Evolutionary conservation across 1,140 invertebrate genomes (phyloP).

Genomic region (Temnothorax curvispinosus): DNA sequence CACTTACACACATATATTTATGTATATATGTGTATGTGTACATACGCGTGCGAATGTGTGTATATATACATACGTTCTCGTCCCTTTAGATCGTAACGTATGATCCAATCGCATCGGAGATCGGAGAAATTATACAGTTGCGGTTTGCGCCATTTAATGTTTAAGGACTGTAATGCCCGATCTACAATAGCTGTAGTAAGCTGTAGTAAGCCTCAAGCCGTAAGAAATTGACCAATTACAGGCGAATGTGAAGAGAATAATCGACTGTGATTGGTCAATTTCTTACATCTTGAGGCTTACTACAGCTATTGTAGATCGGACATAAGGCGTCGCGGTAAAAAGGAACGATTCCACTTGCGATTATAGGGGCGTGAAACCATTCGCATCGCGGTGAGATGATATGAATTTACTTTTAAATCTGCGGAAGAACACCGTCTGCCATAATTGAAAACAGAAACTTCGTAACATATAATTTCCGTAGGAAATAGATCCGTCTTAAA

Average conservation of each 20-base stretch:
- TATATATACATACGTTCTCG: background rate
- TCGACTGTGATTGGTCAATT: too few relatives aligned
- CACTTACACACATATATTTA: background rate
- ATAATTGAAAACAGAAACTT: slow-evolving; percentile 2
- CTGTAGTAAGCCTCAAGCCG: too few relatives aligned
- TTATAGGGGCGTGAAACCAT: background rate
- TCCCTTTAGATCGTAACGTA: background rate
- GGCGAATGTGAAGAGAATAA: too few relatives aligned
- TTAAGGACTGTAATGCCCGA: background rate
- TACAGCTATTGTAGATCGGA: too few relatives aligned
- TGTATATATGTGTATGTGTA: background rate
- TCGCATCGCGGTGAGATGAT: background rate
- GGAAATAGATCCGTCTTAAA: background rate
- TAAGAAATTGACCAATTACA: too few relatives aligned
- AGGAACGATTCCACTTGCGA: background rate
- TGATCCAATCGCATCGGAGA: background rate
- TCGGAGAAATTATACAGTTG: background rate
- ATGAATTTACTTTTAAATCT: slow-evolving; percentile 5
- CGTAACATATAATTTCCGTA: background rate
- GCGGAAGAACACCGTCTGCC: background rate
- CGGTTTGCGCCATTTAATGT: slow-evolving; percentile 1
- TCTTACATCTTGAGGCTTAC: too few relatives aligned
- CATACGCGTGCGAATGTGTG: background rate
- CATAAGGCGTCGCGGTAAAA: background rate
- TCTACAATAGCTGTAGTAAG: too few relatives aligned